These are phyloP conservation scores for Volucella zonaria DNA, from an alignment of 2,888 invertebrate genomes.

Conservation along the genomic window DNA sequence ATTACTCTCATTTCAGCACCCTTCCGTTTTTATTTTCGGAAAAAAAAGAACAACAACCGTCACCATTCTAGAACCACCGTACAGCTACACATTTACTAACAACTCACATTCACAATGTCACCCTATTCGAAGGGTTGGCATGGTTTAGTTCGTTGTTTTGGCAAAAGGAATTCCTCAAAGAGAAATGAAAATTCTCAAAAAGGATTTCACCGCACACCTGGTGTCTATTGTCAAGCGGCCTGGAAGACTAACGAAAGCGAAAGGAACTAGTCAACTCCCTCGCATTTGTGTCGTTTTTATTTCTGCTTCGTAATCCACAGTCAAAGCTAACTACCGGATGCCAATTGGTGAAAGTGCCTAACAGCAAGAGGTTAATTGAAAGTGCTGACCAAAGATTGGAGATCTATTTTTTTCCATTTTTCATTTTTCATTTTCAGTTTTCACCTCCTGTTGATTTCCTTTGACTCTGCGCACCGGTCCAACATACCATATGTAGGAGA, in stretches of 20 bases:
- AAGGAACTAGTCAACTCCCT: conserved; percentile 32
- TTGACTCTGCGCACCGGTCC: conserved; percentile 16
- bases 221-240: conserved; percentile 50
- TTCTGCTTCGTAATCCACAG: conserved; percentile 12
- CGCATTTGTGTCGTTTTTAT: not conserved
- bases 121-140: not conserved
- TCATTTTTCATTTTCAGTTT: conserved; percentile 10
- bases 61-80: conserved; percentile 31
- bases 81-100: conserved; percentile 50
- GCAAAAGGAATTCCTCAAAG: conserved; percentile 38
- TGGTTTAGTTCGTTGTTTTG: too few species aligned
- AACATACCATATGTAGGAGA: conserved; percentile 44
- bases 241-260: conserved; percentile 53
- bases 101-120: conserved; percentile 35
- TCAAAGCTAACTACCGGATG: conserved; percentile 41
- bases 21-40: conserved; percentile 76
- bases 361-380: conserved; percentile 61
- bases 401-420: conserved; percentile 3
- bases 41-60: conserved; percentile 22
- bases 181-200: conserved; percentile 55
- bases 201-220: conserved; percentile 61
- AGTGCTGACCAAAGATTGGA: conserved; percentile 63
- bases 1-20: conserved; percentile 80
- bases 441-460: conserved; percentile 62
- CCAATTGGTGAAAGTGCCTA: conserved; percentile 51